Percentiles rank a stretch among this genome's conserved stretches.
phyloP scores from a whole-genome alignment of 2,888 invertebrate species.

The Saturnia japonica region DNA sequence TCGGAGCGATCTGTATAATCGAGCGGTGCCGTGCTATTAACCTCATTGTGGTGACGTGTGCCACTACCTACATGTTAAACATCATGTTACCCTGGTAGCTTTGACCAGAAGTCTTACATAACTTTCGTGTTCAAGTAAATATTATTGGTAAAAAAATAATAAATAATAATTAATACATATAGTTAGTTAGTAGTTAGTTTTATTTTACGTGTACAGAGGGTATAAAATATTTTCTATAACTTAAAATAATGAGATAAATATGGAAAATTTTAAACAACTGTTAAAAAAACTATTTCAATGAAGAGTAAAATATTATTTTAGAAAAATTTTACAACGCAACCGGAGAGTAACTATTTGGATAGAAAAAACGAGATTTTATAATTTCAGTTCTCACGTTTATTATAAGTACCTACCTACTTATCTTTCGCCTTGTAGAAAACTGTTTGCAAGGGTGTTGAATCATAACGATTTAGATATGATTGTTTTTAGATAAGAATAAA shows the following conservation, averaged over 20 bases:
- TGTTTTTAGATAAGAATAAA: background rate
- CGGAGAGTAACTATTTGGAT: background rate
- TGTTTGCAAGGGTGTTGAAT: background rate
- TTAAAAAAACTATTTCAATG: too few relatives aligned
- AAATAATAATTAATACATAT: too few relatives aligned
- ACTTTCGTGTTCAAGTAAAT: background rate
- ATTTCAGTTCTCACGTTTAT: background rate
- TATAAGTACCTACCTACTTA: background rate
- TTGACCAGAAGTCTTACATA: conserved; percentile 50
- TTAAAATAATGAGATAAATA: too few relatives aligned
- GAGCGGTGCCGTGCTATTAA: conserved; percentile 68
- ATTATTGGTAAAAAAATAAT: too few relatives aligned
- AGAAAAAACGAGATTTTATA: background rate
- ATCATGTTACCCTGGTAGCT: conserved; percentile 57
- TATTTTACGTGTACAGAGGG: too few relatives aligned
- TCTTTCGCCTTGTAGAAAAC: background rate
- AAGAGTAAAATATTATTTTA: background rate
- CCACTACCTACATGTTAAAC: conserved; percentile 56
- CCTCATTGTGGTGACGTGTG: conserved; percentile 61
- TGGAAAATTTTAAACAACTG: too few relatives aligned
- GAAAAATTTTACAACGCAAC: background rate
- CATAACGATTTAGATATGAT: background rate
- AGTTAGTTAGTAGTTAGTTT: too few relatives aligned
- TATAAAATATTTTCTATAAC: too few relatives aligned
- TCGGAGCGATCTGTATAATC: conserved; percentile 74